Evolutionary conservation across 2,888 invertebrate genomes (phyloP).

Genomic region (Bellardia bayeri): DNA sequence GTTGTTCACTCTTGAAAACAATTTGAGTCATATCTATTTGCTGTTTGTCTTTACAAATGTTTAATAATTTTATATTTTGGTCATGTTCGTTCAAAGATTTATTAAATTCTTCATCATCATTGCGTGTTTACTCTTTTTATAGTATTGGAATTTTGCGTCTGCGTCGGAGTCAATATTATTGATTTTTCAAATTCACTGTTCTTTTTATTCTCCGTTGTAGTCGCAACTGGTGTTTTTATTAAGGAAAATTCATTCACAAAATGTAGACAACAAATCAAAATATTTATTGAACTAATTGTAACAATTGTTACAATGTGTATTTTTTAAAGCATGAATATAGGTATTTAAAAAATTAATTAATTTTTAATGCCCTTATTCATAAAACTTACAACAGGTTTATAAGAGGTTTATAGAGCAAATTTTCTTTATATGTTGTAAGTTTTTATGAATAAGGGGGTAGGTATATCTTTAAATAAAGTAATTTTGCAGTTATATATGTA

Average conservation of each 20-base stretch:
- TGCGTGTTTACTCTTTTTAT: not conserved
- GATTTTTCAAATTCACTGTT: conserved; percentile 58
- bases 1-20: not conserved
- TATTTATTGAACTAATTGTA: not conserved
- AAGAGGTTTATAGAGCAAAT: too few species aligned
- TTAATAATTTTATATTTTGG: conserved; percentile 2
- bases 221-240: conserved; percentile 69
- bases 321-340: too few species aligned
- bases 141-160: conserved; percentile 50
- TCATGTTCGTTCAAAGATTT: conserved; percentile 19
- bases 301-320: not conserved
- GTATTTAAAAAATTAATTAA: too few species aligned
- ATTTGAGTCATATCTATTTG: conserved; percentile 7
- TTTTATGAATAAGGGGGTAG: too few species aligned
- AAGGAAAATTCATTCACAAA: conserved; percentile 50
- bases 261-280: not conserved
- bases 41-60: not conserved
- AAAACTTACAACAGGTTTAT: too few species aligned
- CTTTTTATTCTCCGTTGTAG: conserved; percentile 31
- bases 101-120: conserved; percentile 14
- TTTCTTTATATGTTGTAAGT: too few species aligned
- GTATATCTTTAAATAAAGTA: too few species aligned
- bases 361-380: too few species aligned
- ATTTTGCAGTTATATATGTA: too few species aligned
- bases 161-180: conserved; percentile 57